Evolutionary conservation across 1,140 invertebrate species (phyloP), one percentile per base, ranked within the genome.

Genomic region (Drosophila erecta): DNA sequence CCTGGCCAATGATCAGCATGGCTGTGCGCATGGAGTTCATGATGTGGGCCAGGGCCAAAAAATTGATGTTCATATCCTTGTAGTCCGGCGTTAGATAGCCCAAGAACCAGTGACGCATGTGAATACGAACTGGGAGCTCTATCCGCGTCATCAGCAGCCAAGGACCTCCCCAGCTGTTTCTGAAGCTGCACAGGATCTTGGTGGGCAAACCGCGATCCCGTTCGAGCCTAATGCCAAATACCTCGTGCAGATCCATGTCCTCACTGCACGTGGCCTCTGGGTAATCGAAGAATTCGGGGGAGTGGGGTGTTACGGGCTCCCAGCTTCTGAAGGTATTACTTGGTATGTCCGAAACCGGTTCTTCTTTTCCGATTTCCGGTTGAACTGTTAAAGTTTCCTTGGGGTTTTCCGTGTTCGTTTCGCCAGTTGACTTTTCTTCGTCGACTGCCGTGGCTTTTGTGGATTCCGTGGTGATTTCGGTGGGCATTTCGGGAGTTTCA

Each of bases 61-160:
- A 75, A n/a, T 85, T 85, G 7, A 78, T 81, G 30, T 86, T 85
- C 40, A 86, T 22, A 8, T 85, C 81, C 60, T 71, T 75, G 10
- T 78, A 85, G 43, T 85, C 81, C 0, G 85, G 74, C 5, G 77
- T 75, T 2, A 81, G 8, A 12, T 85, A 86, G 15, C 81, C 81
- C 7, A 85, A 78, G 38, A 66, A 75, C 81, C 81, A 85, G 37
- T 86, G 81, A 0, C 81, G 37, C 60, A 86, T 50, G 15, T 85
- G 81, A 0, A 85, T n/a, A 0, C 81, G 69, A 0, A 30, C 55
- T 0, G 81, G 81, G 30, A 85, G 54, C 50, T 86, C 69, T 2
- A 85, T 70, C 7, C 81, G 81, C 1, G 60, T 71, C 81, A 81
- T 86, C n/a, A 85, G 65, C 3, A 86, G 38, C 81, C 81, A 85